Conservation (phyloP, 2,113 vertebrate species). For the Coreoperca whiteheadi region DNA sequence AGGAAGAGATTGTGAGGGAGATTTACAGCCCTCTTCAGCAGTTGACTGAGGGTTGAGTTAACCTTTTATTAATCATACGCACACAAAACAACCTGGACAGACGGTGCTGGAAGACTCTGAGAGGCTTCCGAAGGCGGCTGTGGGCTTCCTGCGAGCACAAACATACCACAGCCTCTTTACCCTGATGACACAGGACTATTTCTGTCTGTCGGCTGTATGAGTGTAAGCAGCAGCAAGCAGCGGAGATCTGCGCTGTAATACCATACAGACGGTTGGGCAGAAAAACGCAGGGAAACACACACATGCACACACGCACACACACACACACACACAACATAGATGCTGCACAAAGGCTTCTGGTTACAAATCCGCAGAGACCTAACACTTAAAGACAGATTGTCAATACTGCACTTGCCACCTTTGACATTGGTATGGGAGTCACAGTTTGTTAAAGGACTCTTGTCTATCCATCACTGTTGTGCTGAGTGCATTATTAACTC, state of each 20-base stretch:
- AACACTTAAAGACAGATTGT: conserved; percentile 77
- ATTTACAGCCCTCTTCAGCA: conserved; percentile 74
- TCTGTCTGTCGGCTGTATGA: conserved; percentile 58
- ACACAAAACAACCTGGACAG: conserved; percentile 71
- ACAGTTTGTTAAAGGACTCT: conserved; percentile 61
- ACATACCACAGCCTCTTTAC: conserved; percentile 68
- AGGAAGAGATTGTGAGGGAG: conserved; percentile 80
- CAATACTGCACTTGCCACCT: conserved; percentile 65
- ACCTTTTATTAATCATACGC: conserved; percentile 77
- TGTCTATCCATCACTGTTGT: conserved; percentile 55
- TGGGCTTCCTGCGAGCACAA: conserved; percentile 61
- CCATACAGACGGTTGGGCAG: conserved; percentile 54
- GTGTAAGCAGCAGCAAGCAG: conserved; percentile 34
- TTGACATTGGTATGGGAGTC: conserved; percentile 64
- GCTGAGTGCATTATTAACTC: conserved; percentile 67
- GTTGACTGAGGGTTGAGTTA: conserved; percentile 70
- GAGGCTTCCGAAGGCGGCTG: conserved; percentile 60
- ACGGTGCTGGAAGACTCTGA: conserved; percentile 36
- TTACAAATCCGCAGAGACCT: conserved; percentile 71
- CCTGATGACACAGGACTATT: conserved; percentile 72
- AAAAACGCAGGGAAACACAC: conserved; percentile 40
- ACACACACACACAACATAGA: conserved; percentile 37
- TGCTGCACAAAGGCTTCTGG: conserved; percentile 60
- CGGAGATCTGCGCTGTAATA: conserved; percentile 54
- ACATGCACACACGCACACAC: conserved; percentile 17